phyloP scores from a whole-genome alignment of 2,113 vertebrate species.

The Mola mola region DNA sequence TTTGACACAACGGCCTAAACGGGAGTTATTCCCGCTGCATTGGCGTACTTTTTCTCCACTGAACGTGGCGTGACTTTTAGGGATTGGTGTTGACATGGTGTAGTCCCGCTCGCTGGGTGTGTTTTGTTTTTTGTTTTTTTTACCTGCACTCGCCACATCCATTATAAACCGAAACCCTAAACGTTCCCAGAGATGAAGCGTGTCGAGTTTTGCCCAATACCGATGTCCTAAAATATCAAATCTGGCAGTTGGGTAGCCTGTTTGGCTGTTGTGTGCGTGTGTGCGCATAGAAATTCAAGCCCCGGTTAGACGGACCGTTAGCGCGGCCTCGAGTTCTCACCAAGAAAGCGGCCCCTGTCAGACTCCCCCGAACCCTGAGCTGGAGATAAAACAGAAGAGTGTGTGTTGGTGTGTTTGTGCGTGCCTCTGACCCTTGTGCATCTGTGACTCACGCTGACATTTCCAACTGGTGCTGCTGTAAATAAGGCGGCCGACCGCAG shows the following conservation, averaged over 20 bases:
- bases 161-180: conserved; percentile 57
- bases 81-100: conserved; percentile 7
- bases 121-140: background rate
- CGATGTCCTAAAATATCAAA: conserved; percentile 53
- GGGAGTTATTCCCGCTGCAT: conserved; percentile 34
- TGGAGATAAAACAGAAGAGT: conserved; percentile 65
- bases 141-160: conserved; percentile 27
- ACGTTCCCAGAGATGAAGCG: conserved; percentile 40
- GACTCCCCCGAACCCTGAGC: conserved; percentile 21
- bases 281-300: conserved; percentile 35
- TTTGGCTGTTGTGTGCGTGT: conserved; percentile 28
- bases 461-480: conserved; percentile 55
- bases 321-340: conserved; percentile 43
- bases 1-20: conserved; percentile 49
- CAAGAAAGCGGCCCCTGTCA: conserved; percentile 63
- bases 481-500: conserved; percentile 59
- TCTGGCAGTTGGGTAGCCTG: conserved; percentile 42
- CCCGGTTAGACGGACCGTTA: conserved; percentile 49
- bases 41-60: conserved; percentile 14
- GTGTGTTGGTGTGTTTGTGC: conserved; percentile 34
- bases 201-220: conserved; percentile 43
- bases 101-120: conserved; percentile 28
- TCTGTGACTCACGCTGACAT: conserved; percentile 40
- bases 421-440: conserved; percentile 12
- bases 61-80: conserved; percentile 27